Base-by-base conservation (phyloP, 2,888 invertebrate species). In the Notodonta ziczac region DNA sequence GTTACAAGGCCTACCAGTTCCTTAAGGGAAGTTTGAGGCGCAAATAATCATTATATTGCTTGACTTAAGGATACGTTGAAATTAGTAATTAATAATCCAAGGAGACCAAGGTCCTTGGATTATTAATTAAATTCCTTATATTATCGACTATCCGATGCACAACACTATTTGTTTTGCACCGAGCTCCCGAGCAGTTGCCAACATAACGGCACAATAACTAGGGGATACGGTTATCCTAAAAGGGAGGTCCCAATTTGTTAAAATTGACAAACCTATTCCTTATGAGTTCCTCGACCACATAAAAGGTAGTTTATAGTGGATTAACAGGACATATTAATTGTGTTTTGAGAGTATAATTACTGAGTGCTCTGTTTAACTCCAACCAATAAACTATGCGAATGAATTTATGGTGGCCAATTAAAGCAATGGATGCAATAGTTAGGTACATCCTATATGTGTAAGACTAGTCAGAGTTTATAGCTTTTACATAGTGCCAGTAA, bases 211-310 rank as follows among this genome's bases (percentile, higher is more conserved):
- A 67, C 60, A 63, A 73, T 78, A 74, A 78, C 82, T 80, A 67
- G 73, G 58, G 76, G 80, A 79, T 80, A 77, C 74, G 75, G 75
- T 73, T 77, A 74, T 78, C 79, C 81, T 80, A 81, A 85, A 85
- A 84, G 83, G 83, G 80, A 80, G 79, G 80, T 65, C 80, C 82
- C 82, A 81, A 84, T 82, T 84, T 83, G 81, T 80, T 78, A 68
- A 80, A 79, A 84, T 81, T 83, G 82, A 83, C 71, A 75, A 71
- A 70, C 74, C 77, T 60, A 72, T 72, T 67, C 81, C 80, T 79
- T 82, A 73, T 62, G 76, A 65, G 66, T 72, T 70, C 76, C 69
- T 70, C 74, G 68, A 71, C 64, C 72, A 74, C 69, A 70, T 70
- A 74, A 74, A 74, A 72, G 77, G 76, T 65, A 69, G 65, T 72